phyloP scores from a whole-genome alignment of 92 coral and sea anemone species.

The Virgularia gustaviana region DNA sequence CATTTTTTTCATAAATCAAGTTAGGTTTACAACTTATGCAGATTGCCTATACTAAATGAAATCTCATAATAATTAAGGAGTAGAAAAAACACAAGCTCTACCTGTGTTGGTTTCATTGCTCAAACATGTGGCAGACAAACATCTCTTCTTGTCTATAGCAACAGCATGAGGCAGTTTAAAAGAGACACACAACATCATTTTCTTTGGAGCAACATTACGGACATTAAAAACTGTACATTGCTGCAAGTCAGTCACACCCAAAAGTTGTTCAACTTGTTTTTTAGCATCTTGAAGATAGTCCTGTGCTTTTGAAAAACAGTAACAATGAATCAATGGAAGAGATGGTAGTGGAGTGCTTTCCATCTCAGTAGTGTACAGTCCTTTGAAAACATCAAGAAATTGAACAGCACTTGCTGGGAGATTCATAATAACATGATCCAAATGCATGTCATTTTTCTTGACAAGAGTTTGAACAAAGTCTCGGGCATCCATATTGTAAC shows the following conservation, averaged over 20 bases:
- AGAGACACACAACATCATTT: conserved; percentile 92
- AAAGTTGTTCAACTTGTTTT: conserved; percentile 61
- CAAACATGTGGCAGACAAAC: neutral
- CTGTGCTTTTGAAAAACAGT: conserved; percentile 86
- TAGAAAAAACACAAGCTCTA: neutral
- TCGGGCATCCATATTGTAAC: conserved; percentile 85
- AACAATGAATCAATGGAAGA: conserved; percentile 89
- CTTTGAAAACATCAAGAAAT: conserved; percentile 77
- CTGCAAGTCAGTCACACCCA: conserved; percentile 51
- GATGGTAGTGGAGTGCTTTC: neutral
- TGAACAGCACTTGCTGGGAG: conserved; percentile 93
- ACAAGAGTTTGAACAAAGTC: conserved; percentile 65
- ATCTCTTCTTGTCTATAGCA: conserved; percentile 43
- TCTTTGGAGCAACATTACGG: conserved; percentile 94
- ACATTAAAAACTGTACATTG: conserved; percentile 65
- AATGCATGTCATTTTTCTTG: conserved; percentile 25
- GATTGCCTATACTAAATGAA: no score
- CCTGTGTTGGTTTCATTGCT: conserved; percentile 8
- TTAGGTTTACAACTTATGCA: no score
- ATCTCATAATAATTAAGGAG: no score
- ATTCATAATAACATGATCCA: conserved; percentile 82
- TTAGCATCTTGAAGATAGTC: conserved; percentile 64
- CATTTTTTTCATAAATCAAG: no score
- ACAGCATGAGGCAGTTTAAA: conserved; percentile 65
- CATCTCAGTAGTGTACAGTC: conserved; percentile 48